Evolutionary conservation across 2,113 vertebrate genomes (phyloP), one percentile per base, ranked within the genome.

Genomic region (Drymodes brunneopygia): DNA sequence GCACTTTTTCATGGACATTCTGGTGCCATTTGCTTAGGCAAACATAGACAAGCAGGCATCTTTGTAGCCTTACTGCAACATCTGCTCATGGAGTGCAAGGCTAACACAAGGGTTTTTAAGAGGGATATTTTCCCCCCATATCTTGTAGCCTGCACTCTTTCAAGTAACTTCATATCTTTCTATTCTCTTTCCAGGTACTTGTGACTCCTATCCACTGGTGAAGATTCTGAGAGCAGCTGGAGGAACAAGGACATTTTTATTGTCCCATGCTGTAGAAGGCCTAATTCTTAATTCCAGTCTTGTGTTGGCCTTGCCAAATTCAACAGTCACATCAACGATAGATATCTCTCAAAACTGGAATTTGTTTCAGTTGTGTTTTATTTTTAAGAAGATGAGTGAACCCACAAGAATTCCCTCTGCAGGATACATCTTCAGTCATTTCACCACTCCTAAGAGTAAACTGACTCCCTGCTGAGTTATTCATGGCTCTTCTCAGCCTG

Each of bases 121-220:
- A 18, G 4, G 11, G 6, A 2, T 35, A 9, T 51, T 58, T 78
- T 23, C 3, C 2, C 31, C 23, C 12, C 4, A 0, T 51, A 12
- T 40, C 31, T 84, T 73, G 20, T 62, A 45, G 22, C 13, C 35
- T 86, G n/a, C 1, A 3, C 25, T 74, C 1, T 58, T 67, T 33
- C 53, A 58, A 67, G 14, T 64, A 50, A 88, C 8, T 16, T 86
- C 0, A 0, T 44, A 24, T 62, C 3, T 67, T 86, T 44, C 54
- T 33, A 7, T 65, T 67, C 48, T 71, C 27, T 42, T 53, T 88
- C 18, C 69, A 70, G 28, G 17, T 42, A 23, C 8, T 20, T 29
- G n/a, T 73, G 60, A 28, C 28, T 73, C 78, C 45, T 2, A 0
- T 42, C 33, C 29, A 4, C 6, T 54, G n/a, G 7, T 71, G 51